Percentiles rank a stretch among this genome's conserved stretches.
phyloP scores from a whole-genome alignment of 1,140 invertebrate genomes.

The Pantala flavescens region DNA sequence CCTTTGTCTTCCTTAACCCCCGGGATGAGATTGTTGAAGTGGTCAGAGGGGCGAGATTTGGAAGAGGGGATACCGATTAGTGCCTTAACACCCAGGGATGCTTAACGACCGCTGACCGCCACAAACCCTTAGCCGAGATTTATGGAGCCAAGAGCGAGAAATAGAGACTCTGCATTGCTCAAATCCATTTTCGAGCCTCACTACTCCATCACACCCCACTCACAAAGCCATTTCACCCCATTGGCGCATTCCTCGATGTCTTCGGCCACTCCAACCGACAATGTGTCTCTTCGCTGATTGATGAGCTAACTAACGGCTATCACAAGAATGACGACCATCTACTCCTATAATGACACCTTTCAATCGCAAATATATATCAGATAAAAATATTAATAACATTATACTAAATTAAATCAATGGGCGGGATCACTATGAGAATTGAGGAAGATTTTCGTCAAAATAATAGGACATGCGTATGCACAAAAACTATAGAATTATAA shows the following conservation, averaged over 20 bases:
- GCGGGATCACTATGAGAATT: no score
- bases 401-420: no score
- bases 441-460: no score
- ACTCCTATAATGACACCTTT: no score
- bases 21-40: background rate
- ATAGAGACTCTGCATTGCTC: background rate
- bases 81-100: slow-evolving; percentile 3
- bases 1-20: slow-evolving; percentile 7
- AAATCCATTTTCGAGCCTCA: background rate
- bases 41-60: background rate
- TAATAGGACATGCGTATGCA: no score
- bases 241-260: background rate
- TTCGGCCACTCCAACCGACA: no score
- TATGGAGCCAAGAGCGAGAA: background rate
- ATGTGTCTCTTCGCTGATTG: no score
- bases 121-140: background rate
- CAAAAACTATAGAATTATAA: no score
- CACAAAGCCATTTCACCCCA: background rate
- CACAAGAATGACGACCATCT: no score
- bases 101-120: slow-evolving; percentile 1
- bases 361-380: no score
- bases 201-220: background rate
- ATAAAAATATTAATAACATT: no score
- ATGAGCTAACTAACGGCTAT: no score
- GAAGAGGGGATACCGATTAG: background rate